phyloP scores from a whole-genome alignment of 2,797 vertebrate species.

The Lithobates sylvaticus region DNA sequence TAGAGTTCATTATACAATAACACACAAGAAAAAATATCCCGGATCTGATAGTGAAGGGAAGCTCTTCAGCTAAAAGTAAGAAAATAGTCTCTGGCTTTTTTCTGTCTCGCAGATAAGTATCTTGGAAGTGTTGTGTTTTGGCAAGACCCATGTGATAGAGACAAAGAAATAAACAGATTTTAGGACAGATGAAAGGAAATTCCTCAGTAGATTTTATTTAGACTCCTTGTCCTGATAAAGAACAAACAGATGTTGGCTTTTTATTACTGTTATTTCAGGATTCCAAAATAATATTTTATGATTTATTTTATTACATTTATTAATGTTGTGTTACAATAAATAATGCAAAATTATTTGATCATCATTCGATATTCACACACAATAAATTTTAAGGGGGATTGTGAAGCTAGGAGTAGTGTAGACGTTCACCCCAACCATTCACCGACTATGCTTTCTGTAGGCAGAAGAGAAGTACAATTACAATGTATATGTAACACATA shows the following conservation, averaged over 20 bases:
- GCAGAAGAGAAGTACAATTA: too few relatives aligned
- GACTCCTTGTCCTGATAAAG: slow-evolving; percentile 35
- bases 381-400: too few relatives aligned
- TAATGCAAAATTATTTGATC: too few relatives aligned
- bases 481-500: too few relatives aligned
- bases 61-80: slow-evolving; percentile 10
- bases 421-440: too few relatives aligned
- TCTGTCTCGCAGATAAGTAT: slow-evolving; percentile 16
- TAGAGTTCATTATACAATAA: not conserved
- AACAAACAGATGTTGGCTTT: not conserved
- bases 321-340: not conserved
- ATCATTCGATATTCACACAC: too few relatives aligned
- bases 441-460: too few relatives aligned
- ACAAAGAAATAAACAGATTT: slow-evolving; percentile 45
- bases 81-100: slow-evolving; percentile 31
- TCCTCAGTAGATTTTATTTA: slow-evolving; percentile 49
- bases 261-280: not conserved
- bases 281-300: not conserved
- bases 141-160: slow-evolving; percentile 28
- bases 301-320: not conserved
- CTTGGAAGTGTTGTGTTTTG: slow-evolving; percentile 44
- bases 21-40: slow-evolving; percentile 4
- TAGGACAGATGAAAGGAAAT: slow-evolving; percentile 52
- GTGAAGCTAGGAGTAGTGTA: too few relatives aligned
- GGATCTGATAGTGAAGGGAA: slow-evolving; percentile 24